phyloP scores from a whole-genome alignment of 2,113 vertebrate species.

The Platichthys stellatus region DNA sequence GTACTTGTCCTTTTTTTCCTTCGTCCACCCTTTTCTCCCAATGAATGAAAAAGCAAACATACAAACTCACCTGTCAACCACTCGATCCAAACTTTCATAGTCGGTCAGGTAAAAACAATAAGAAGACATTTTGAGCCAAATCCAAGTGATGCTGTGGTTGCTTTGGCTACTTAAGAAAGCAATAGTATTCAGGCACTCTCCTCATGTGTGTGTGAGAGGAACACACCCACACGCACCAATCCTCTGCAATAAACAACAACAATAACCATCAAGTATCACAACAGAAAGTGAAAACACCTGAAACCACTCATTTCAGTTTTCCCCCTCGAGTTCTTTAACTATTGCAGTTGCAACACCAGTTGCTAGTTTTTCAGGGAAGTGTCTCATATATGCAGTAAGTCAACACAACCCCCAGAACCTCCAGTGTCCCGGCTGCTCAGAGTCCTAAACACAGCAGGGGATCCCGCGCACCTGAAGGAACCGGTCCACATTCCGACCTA shows the following conservation, averaged over 20 bases:
- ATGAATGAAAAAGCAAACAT: conserved; percentile 19
- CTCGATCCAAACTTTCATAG: conserved; percentile 33
- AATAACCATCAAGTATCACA: conserved; percentile 40
- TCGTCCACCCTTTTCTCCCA: conserved; percentile 11
- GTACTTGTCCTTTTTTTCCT: conserved; percentile 5
- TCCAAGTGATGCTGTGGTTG: conserved; percentile 43
- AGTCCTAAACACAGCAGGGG: conserved; percentile 38
- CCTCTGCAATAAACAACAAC: conserved; percentile 79
- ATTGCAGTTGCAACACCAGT: conserved; percentile 65
- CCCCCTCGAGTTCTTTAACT: conserved; percentile 14
- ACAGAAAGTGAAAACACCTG: conserved; percentile 41
- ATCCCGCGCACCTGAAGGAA: not conserved
- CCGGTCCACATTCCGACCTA: conserved; percentile 8
- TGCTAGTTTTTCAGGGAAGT: conserved; percentile 78
- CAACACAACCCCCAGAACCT: conserved; percentile 62
- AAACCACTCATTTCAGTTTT: not conserved
- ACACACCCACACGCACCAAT: not conserved
- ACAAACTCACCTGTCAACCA: conserved; percentile 34
- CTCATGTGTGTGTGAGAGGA: conserved; percentile 44
- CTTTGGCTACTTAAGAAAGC: conserved; percentile 70
- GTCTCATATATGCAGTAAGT: conserved; percentile 79
- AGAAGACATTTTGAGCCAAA: conserved; percentile 54
- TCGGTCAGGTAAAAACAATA: conserved; percentile 48
- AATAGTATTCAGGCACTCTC: conserved; percentile 64
- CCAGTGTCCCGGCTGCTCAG: conserved; percentile 30